Base-by-base conservation (phyloP, 1,140 invertebrate species). In the Chironomus tepperi region DNA sequence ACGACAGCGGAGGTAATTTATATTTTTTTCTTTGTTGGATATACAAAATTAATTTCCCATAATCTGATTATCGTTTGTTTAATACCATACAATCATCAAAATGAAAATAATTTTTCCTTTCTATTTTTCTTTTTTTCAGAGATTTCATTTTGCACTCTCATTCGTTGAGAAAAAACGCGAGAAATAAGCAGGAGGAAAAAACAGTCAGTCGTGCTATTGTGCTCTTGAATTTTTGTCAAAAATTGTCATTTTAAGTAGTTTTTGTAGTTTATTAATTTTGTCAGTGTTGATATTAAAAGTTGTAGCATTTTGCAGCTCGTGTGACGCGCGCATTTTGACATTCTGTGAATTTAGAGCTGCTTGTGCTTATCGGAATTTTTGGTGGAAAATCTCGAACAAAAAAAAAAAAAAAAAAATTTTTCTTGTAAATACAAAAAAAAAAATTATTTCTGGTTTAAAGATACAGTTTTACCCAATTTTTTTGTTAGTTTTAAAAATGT, bases 211-310 rank as follows among this genome's bases (percentile, higher is more conserved):
- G 47, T 57, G 12, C 3, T 15, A n/a, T 57, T n/a, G 47, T 57
- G 47, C 47, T 57, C 47, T 57, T 57, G 47, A 57, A 57, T 57
- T n/a, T 34, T 57, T n/a, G 47, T n/a, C 47, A 57, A 57, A 34
- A 34, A 57, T 15, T 57, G 47, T 57, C 47, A 57, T n/a, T n/a
- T n/a, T 12, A 57, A 57, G 47, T 57, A n/a, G 12, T 15, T 57
- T 5, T 0, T 57, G 43, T 47, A 9, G 9, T n/a, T 57, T 57
- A n/a, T 47, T 47, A 47, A 57, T 57, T 57, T 57, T 57, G 12
- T 57, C 24, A 34, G 24, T 34, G 24, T 34, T 34, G 24, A 34
- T 34, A 34, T 34, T 1, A 34, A 34, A 34, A 34, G 24, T 34
- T 34, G 24, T 34, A 34, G 24, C n/a, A n/a, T 2, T 34, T 34